A percentile compares a stretch with the other conserved stretches of the same genome.
Conservation (phyloP, 2,888 invertebrate species). For the Temnothorax ravouxi region DNA sequence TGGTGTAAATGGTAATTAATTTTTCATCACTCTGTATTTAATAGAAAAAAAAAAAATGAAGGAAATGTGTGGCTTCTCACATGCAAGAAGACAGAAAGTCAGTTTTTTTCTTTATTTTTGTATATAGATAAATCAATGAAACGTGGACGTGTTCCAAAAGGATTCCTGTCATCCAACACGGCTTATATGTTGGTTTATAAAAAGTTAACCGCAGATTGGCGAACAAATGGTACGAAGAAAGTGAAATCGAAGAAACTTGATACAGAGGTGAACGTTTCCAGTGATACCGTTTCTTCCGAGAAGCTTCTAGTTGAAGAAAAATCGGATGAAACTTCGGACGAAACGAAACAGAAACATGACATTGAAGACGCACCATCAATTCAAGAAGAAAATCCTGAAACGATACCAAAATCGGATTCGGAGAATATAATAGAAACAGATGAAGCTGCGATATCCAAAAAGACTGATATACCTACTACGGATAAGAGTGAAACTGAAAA, state of each 20-base stretch:
- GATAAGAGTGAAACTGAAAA: neutral
- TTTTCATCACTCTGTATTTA: neutral
- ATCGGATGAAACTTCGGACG: constrained; percentile 63
- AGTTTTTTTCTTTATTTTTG: neutral
- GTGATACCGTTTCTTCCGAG: constrained; percentile 63
- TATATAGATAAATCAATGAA: constrained; percentile 82
- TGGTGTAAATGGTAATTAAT: constrained; percentile 78
- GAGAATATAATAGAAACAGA: constrained; percentile 43
- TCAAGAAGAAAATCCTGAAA: constrained; percentile 50
- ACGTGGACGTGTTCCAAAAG: constrained; percentile 85
- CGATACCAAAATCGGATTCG: constrained; percentile 48
- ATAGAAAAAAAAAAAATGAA: neutral
- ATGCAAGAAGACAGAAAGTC: neutral
- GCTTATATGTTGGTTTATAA: constrained; percentile 90
- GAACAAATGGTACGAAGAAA: constrained; percentile 66
- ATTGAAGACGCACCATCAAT: constrained; percentile 50
- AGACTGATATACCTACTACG: constrained; percentile 19
- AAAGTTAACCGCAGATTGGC: constrained; percentile 67
- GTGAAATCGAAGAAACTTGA: constrained; percentile 64
- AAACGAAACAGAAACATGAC: constrained; percentile 72
- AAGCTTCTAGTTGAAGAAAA: constrained; percentile 68
- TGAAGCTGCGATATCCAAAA: neutral
- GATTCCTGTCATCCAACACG: constrained; percentile 87
- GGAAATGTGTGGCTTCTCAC: neutral
- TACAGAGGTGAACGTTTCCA: constrained; percentile 64